Base-by-base conservation (phyloP, 2,797 vertebrate genomes). In the Microcaecilia unicolor region DNA sequence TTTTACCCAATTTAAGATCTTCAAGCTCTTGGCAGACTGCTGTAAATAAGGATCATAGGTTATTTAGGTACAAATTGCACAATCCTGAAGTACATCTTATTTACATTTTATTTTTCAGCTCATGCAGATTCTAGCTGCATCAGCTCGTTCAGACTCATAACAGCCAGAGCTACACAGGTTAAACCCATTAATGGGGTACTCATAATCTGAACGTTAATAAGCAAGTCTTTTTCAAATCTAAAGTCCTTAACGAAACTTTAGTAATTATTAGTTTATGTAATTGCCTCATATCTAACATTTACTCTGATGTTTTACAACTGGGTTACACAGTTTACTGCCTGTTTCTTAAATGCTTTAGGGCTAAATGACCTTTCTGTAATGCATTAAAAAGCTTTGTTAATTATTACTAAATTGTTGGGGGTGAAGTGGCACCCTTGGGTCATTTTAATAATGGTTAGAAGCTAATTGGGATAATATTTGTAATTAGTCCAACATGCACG, bases 311-410 rank as follows among this genome's bases (percentile, higher is more conserved):
- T 72, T 76, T 74, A 82, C 64, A 74, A 67, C 51, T 61, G 50
- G 71, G 74, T 75, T 69, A 57, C 55, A 61, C n/a, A n/a, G n/a
- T n/a, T n/a, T n/a, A n/a, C n/a, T n/a, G 61, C 58, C 26, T 54
- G 44, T 61, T 79, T 41, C n/a, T 59, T 45, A 60, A 70, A 47
- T 16, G 48, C 44, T 74, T 61, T 55, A 44, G 55, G 69, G 61
- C 68, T 61, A 64, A 74, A 76, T 74, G 64, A 56, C 40, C 57
- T 64, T 74, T 42, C 65, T 70, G 46, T 46, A 24, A 8, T 6
- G 22, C 46, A 72, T 72, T 75, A 74, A 78, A 58, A 32, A 74
- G 58, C 15, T 40, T 63, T 64, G 80, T 78, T 81, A 82, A 81
- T 71, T 64, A 83, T 83, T 84, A 76, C 66, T 56, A 56, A 51